Evolutionary conservation across 2,797 vertebrate species (phyloP).

Genomic region (Pseudotriccus pelzelni): DNA sequence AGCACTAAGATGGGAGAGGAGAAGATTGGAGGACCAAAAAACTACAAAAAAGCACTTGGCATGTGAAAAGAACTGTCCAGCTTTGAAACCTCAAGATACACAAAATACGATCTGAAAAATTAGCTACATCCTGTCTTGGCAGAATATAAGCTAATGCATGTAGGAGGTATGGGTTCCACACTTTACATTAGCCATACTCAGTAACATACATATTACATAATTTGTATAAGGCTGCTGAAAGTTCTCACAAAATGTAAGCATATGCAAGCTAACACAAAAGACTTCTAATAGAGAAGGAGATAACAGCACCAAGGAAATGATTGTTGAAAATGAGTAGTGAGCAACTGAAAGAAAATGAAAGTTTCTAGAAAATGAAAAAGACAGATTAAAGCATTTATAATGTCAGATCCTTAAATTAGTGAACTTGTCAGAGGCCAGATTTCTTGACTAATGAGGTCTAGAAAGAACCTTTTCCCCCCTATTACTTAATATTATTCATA

Average conservation of each 20-base stretch:
- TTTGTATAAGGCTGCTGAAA: background rate
- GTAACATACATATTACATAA: background rate
- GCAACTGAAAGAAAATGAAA: background rate
- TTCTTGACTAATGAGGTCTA: background rate
- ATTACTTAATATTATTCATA: background rate
- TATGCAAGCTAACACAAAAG: background rate
- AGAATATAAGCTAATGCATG: background rate
- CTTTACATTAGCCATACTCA: background rate
- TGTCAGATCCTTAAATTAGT: background rate
- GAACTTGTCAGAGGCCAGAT: background rate
- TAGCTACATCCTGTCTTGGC: background rate
- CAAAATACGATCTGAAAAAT: background rate
- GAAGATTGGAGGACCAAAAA: background rate
- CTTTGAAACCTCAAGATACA: background rate
- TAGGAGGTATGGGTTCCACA: background rate
- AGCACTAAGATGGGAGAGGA: background rate
- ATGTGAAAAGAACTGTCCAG: background rate
- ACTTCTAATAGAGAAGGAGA: background rate
- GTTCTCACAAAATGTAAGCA: background rate
- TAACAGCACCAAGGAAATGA: background rate
- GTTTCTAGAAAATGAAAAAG: background rate
- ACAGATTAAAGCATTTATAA: background rate
- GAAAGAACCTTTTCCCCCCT: fast-evolving
- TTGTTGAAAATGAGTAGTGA: background rate
- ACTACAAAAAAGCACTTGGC: background rate